phyloP scores from a whole-genome alignment of 2,113 vertebrate genomes.

The Amphilophus citrinellus region DNA sequence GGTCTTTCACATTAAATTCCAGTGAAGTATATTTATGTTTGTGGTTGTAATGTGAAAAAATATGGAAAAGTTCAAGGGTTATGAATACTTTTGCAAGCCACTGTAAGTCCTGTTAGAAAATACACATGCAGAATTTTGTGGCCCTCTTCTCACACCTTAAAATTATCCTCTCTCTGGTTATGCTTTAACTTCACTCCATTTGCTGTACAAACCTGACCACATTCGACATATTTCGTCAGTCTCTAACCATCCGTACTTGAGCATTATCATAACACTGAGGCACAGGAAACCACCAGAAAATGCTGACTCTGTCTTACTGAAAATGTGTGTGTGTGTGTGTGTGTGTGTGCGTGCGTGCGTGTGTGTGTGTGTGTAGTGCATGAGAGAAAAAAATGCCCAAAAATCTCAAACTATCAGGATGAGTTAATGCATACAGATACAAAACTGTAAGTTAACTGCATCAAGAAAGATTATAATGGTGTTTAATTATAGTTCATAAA shows the following conservation, averaged over 20 bases:
- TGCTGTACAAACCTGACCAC: slow-evolving; percentile 34
- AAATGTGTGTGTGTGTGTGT: not conserved
- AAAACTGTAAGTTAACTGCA: not conserved
- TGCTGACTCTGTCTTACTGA: not conserved
- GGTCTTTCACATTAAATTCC: no score
- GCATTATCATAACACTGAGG: not conserved
- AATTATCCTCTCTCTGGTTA: slow-evolving; percentile 20
- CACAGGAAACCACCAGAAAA: slow-evolving; percentile 7
- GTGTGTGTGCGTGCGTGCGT: not conserved
- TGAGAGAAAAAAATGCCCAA: not conserved
- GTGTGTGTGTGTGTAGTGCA: not conserved
- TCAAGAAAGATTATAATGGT: not conserved
- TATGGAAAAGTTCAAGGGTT: no score
- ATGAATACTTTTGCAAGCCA: no score
- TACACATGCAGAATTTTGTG: not conserved
- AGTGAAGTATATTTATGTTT: no score
- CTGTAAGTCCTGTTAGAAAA: not conserved
- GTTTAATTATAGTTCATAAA: slow-evolving; percentile 10
- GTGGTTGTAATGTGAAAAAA: no score
- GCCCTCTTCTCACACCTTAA: slow-evolving; percentile 3
- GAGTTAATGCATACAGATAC: not conserved
- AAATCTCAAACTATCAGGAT: not conserved
- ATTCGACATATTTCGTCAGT: slow-evolving; percentile 37
- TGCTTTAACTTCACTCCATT: slow-evolving; percentile 44
- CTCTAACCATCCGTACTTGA: slow-evolving; percentile 20